Conservation (phyloP, 2,113 vertebrate genomes). For the Proterorhinus semilunaris region DNA sequence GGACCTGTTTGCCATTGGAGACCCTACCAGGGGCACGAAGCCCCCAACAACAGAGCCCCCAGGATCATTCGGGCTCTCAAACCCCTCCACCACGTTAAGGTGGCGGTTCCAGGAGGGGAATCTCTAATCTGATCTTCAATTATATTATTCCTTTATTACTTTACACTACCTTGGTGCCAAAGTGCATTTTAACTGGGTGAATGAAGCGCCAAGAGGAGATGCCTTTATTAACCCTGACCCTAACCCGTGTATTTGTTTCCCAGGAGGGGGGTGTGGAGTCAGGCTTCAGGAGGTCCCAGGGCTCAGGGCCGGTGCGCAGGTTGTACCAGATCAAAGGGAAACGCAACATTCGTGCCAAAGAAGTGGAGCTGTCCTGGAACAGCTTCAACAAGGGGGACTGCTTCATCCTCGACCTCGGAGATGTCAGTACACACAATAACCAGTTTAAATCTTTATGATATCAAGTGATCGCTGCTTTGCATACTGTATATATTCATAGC, state of each 20-base stretch:
- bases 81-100: too few relatives aligned
- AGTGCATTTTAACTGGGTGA: neutral
- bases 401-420: slow-evolving; percentile 88
- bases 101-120: too few relatives aligned
- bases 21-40: too few relatives aligned
- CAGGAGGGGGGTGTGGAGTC: slow-evolving; percentile 81
- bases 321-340: slow-evolving; percentile 92
- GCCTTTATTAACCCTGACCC: neutral
- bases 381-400: slow-evolving; percentile 93
- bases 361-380: slow-evolving; percentile 80
- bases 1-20: too few relatives aligned
- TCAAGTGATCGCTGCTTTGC: neutral
- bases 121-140: too few relatives aligned
- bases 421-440: slow-evolving; percentile 36
- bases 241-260: neutral
- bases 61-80: too few relatives aligned
- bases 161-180: neutral
- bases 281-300: slow-evolving; percentile 73
- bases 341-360: slow-evolving; percentile 84
- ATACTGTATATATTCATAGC: too few relatives aligned
- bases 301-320: slow-evolving; percentile 59
- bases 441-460: neutral
- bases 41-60: too few relatives aligned
- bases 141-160: neutral
- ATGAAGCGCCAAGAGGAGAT: neutral